Percentiles rank a stretch among this genome's conserved stretches.
phyloP scores from a whole-genome alignment of 2,797 vertebrate species.

The Sciurus carolinensis region DNA sequence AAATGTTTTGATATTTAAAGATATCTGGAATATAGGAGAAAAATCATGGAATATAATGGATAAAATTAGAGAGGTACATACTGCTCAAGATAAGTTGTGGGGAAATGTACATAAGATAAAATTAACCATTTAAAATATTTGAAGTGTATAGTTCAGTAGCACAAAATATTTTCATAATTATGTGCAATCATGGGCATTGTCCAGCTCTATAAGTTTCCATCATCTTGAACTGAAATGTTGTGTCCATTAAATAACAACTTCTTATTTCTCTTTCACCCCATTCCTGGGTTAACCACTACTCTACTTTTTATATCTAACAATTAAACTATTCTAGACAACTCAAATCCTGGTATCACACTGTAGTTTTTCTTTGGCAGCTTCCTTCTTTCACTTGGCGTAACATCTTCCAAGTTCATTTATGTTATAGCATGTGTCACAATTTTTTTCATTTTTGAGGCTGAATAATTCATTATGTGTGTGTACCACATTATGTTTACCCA shows the following conservation, averaged over 20 bases:
- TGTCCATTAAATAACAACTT: neutral
- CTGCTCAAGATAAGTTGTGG: neutral
- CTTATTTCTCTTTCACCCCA: neutral
- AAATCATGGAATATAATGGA: neutral
- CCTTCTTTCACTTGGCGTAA: no score
- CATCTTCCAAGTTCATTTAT: no score
- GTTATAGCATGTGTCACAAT: no score
- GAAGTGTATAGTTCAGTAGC: neutral
- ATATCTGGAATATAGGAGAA: neutral
- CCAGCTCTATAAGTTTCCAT: neutral
- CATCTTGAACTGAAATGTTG: neutral
- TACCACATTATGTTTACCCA: no score
- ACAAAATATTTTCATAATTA: neutral
- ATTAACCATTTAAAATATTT: neutral
- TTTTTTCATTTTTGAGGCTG: no score
- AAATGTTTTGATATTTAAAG: neutral
- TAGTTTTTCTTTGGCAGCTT: neutral
- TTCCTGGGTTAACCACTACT: neutral
- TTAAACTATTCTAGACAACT: neutral
- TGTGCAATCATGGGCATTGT: no score
- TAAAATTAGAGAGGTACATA: neutral
- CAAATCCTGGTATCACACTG: neutral
- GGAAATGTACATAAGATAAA: neutral
- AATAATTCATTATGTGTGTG: no score
- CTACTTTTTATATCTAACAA: no score